Evolutionary conservation across 2,113 vertebrate genomes (phyloP).

Genomic region (Gambusia holbrooki): DNA sequence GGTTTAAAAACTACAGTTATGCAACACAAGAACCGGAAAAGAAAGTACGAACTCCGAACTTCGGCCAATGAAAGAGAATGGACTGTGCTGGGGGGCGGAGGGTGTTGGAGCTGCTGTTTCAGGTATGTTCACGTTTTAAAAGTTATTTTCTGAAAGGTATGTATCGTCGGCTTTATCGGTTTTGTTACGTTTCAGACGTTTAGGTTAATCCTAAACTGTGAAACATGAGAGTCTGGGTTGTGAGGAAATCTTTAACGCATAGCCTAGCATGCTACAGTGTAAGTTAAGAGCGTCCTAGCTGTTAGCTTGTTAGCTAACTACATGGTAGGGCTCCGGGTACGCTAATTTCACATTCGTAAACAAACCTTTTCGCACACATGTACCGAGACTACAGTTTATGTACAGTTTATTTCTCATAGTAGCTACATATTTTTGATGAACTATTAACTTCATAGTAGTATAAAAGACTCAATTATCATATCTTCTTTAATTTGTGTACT

Average conservation of each 20-base stretch:
- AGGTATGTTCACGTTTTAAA: conserved; percentile 44
- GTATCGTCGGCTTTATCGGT: rapidly evolving
- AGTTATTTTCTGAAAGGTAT: conserved; percentile 1
- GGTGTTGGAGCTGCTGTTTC: conserved; percentile 4
- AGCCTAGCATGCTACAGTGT: background rate
- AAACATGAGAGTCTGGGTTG: background rate
- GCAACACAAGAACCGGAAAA: conserved; percentile 53
- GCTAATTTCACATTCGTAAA: background rate
- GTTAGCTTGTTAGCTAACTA: conserved; percentile 49
- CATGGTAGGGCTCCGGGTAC: background rate
- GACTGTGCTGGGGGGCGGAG: conserved; percentile 40
- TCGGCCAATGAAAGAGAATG: conserved; percentile 50
- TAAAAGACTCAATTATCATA: background rate
- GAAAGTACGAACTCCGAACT: conserved; percentile 58
- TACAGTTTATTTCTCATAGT: background rate
- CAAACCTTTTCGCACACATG: background rate
- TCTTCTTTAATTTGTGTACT: background rate
- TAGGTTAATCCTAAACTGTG: background rate
- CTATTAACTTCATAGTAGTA: background rate
- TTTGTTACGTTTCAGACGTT: rapidly evolving
- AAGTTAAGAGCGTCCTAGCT: conserved; percentile 30
- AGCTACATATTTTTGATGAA: background rate
- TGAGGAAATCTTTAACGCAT: background rate
- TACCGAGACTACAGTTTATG: background rate
- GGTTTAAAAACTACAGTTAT: background rate